Evolutionary conservation across 1,140 invertebrate species (phyloP).

Genomic region (Brachionus rubens): DNA sequence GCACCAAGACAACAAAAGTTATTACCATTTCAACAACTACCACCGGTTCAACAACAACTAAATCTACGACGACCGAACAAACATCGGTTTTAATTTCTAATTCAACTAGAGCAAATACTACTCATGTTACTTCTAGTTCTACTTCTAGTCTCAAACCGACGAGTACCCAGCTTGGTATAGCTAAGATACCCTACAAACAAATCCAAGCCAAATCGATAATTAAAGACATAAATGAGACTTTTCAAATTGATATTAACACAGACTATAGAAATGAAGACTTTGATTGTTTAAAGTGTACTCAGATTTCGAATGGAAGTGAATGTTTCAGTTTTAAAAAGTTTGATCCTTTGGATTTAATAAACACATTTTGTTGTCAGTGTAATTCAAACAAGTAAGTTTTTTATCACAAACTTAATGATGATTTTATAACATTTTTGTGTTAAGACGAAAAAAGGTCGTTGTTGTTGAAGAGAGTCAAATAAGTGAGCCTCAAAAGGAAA

Average conservation of each 20-base stretch:
- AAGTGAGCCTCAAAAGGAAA: neutral
- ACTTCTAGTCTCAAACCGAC: neutral
- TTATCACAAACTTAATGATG: neutral
- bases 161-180: neutral
- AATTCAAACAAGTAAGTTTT: constrained; percentile 17
- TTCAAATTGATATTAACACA: neutral
- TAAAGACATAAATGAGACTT: constrained; percentile 10
- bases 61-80: too few species aligned
- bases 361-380: constrained; percentile 24
- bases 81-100: too few species aligned
- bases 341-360: neutral
- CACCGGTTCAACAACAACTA: too few species aligned
- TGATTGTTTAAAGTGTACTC: constrained; percentile 10
- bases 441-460: neutral
- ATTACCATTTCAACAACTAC: too few species aligned
- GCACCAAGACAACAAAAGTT: too few species aligned
- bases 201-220: neutral
- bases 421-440: neutral
- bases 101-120: neutral
- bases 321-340: neutral
- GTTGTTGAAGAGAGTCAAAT: neutral
- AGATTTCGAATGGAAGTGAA: neutral
- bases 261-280: neutral
- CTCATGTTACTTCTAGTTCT: too few species aligned
- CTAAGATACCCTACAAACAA: neutral